Evolutionary conservation across 2,797 vertebrate species (phyloP), one percentile per base, ranked within the genome.

Genomic region (Neomorphus geoffroyi): DNA sequence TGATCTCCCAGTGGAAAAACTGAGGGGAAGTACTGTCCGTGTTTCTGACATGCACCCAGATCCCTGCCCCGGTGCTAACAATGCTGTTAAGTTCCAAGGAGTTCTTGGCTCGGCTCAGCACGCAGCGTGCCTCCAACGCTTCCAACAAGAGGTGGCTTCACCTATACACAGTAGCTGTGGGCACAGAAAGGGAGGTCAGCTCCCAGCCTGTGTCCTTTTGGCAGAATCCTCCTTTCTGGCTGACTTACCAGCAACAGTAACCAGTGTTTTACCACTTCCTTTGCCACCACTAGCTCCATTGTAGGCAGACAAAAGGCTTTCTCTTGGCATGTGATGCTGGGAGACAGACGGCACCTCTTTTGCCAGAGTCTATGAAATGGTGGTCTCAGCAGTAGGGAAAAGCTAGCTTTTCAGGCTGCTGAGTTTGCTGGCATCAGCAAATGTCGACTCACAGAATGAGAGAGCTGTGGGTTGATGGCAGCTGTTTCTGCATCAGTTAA

Each of bases 311-410:
- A 95, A 96, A 94, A 91, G 80, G 51, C 75, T 92, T 95, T 94
- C 80, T 96, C 89, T 93, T 90, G 72, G 85, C 96, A 78, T 30
- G 78, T 81, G 92, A 62, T 16, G 66, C 2, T 65, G 71, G 43
- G 88, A 92, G 92, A 90, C 89, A 97, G 92, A 96, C 93, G 89
- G 80, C 87, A 90, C 45, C 87, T 86, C 83, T 94, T 89, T 70
- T 96, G 93, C 86, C 93, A 96, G 50, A 83, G 39, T n/a, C 77
- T 61, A 7, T 32, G 58, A 91, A 91, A 85, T 24, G 33, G 90
- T 90, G 74, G 75, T 72, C 94, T 94, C 95, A 96, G 88, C 93
- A 92, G 81, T 45, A 94, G 88, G 78, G 57, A 90, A 90, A 87
- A 96, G 91, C 45, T 3, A 80, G 75, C 66, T 92, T 95, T 92